These are phyloP conservation scores for Sarcophaga subvicina DNA, from an alignment of 2,888 invertebrate genomes.

Conservation along the genomic window DNA sequence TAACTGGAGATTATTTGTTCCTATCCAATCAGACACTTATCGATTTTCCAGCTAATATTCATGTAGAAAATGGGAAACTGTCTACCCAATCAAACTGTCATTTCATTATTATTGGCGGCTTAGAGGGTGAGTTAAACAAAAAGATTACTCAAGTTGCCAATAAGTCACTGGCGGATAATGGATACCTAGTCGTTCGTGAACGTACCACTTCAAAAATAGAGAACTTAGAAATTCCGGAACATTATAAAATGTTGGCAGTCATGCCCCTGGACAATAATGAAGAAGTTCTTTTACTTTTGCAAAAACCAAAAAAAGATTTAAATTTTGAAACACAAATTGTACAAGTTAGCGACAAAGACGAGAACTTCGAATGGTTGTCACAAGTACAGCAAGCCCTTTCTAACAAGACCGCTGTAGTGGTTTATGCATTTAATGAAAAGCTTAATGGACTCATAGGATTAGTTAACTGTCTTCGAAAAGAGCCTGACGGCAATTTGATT, in stretches of 20 bases:
- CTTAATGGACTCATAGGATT: conserved; percentile 93
- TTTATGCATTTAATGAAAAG: conserved; percentile 87
- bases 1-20: conserved; percentile 86
- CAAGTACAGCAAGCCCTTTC: conserved; percentile 75
- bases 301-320: conserved; percentile 68
- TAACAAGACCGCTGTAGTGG: conserved; percentile 81
- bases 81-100: conserved; percentile 77
- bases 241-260: conserved; percentile 75
- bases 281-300: conserved; percentile 73
- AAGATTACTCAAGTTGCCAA: conserved; percentile 81
- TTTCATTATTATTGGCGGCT: conserved; percentile 76
- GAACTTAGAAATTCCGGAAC: conserved; percentile 72
- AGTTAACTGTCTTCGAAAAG: conserved; percentile 92
- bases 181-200: conserved; percentile 86
- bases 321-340: conserved; percentile 72
- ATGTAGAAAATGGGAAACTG: conserved; percentile 85
- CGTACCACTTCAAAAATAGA: conserved; percentile 82
- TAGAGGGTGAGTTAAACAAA: conserved; percentile 71
- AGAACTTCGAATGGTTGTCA: conserved; percentile 77
- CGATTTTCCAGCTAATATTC: conserved; percentile 82
- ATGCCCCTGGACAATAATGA: conserved; percentile 76
- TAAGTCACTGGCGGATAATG: conserved; percentile 83
- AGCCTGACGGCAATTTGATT: conserved; percentile 87
- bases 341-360: conserved; percentile 75
- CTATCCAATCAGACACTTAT: conserved; percentile 78